These are phyloP conservation scores for Heliconius sara DNA, from an alignment of 2,888 invertebrate genomes.

Conservation along the genomic window DNA sequence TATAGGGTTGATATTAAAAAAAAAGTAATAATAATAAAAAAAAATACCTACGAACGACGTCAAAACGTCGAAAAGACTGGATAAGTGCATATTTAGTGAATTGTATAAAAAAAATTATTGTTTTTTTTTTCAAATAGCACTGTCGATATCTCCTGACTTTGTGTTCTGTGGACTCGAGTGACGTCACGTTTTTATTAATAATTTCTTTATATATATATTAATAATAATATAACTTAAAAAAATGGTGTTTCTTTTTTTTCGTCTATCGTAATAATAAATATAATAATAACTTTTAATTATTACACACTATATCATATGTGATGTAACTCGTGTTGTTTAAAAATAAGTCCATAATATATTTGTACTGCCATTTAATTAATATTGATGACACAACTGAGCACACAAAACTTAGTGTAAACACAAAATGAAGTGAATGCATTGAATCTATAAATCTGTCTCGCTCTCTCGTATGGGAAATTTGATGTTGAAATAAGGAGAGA, in stretches of 20 bases:
- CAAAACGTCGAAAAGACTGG: constrained; percentile 55
- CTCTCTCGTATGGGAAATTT: background rate
- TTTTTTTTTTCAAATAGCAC: constrained; percentile 25
- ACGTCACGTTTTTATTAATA: constrained; percentile 2
- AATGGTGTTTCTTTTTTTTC: background rate
- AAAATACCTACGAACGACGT: constrained; percentile 40
- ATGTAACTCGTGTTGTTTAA: constrained; percentile 14
- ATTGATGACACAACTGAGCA: constrained; percentile 40
- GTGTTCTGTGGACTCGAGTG: constrained; percentile 2
- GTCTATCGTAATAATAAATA: background rate
- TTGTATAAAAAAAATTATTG: constrained; percentile 36
- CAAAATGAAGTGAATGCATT: constrained; percentile 32
- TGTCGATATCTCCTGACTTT: constrained; percentile 18
- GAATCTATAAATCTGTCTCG: background rate
- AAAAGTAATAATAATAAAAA: constrained; percentile 36
- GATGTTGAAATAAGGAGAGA: background rate
- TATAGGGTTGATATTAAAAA: constrained; percentile 54
- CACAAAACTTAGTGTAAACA: constrained; percentile 38
- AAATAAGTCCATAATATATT: constrained; percentile 25
- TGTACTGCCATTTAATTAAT: constrained; percentile 44
- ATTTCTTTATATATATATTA: background rate
- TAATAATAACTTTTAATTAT: constrained; percentile 8
- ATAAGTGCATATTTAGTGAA: constrained; percentile 46
- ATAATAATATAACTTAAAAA: constrained; percentile 1
- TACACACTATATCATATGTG: background rate